Percentiles rank a stretch among this genome's conserved stretches.
Evolutionary conservation across 2,797 vertebrate genomes (phyloP).

Genomic region (Tauraco hartlaubi): DNA sequence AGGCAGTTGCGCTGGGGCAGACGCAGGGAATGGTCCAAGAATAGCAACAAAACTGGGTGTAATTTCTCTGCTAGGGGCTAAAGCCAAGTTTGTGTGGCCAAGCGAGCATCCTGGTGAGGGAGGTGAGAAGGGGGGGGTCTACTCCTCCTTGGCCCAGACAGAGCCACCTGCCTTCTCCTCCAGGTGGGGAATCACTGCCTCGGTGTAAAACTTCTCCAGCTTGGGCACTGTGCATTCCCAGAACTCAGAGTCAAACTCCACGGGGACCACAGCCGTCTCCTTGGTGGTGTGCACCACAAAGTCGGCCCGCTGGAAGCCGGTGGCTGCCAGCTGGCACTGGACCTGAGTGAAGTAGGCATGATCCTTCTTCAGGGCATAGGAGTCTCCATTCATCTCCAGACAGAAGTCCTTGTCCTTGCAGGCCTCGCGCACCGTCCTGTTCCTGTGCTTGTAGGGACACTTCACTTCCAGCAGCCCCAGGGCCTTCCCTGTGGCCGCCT

Average conservation of each 20-base stretch:
- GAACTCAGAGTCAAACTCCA: slow-evolving; percentile 78
- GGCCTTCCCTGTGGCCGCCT: slow-evolving; percentile 52
- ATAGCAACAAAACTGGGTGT: neutral
- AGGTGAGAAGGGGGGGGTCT: neutral
- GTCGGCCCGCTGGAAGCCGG: slow-evolving; percentile 74
- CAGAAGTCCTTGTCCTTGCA: slow-evolving; percentile 84
- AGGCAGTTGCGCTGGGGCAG: neutral
- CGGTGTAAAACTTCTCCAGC: slow-evolving; percentile 82
- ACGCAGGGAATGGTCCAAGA: rapidly evolving
- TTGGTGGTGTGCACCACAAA: slow-evolving; percentile 82
- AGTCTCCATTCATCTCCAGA: slow-evolving; percentile 57
- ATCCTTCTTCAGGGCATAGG: slow-evolving; percentile 78
- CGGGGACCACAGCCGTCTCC: slow-evolving; percentile 79
- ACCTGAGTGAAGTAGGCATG: slow-evolving; percentile 87
- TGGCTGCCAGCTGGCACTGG: slow-evolving; percentile 85
- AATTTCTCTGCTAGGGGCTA: neutral
- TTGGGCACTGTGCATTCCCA: slow-evolving; percentile 80
- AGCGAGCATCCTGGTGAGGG: neutral
- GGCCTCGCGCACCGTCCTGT: slow-evolving; percentile 77
- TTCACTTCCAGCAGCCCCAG: slow-evolving; percentile 86
- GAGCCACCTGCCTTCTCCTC: neutral
- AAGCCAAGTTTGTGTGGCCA: neutral
- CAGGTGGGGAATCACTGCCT: slow-evolving; percentile 78
- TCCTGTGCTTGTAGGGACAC: slow-evolving; percentile 87
- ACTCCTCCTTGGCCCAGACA: slow-evolving; percentile 68